These are phyloP conservation scores for Drosophila carrolli DNA, from an alignment of 1,140 invertebrate species.

Conservation along the genomic window DNA sequence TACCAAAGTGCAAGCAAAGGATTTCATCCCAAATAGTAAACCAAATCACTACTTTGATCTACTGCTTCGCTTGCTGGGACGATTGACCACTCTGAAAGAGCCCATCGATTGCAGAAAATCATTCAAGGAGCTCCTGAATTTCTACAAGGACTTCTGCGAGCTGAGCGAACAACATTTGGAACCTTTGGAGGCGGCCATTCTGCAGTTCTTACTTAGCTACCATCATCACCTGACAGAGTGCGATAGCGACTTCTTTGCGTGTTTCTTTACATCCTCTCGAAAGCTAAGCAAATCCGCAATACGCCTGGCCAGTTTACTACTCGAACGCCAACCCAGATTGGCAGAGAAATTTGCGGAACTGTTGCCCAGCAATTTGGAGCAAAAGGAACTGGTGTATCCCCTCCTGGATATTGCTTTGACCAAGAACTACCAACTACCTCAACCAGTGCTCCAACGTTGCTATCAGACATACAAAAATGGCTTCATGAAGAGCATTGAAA, in stretches of 20 bases:
- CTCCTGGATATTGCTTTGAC: constrained; percentile 85
- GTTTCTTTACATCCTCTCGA: constrained; percentile 77
- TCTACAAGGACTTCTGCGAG: constrained; percentile 48
- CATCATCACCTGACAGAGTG: constrained; percentile 86
- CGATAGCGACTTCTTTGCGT: constrained; percentile 85
- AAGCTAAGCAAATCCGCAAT: constrained; percentile 85
- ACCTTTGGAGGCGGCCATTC: constrained; percentile 85
- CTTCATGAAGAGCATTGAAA: constrained; percentile 87
- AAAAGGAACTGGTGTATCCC: constrained; percentile 87
- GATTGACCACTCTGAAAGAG: constrained; percentile 53
- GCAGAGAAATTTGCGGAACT: constrained; percentile 81
- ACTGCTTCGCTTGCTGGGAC: constrained; percentile 50
- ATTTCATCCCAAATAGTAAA: constrained; percentile 43
- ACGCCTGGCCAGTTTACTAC: constrained; percentile 85
- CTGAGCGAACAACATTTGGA: constrained; percentile 84
- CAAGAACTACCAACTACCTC: constrained; percentile 79
- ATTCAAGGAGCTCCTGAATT: constrained; percentile 42
- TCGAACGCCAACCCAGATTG: constrained; percentile 85
- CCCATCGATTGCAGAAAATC: constrained; percentile 53
- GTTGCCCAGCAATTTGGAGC: constrained; percentile 62
- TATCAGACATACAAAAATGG: constrained; percentile 87
- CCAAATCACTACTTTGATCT: constrained; percentile 66
- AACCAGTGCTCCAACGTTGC: constrained; percentile 84
- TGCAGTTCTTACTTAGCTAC: constrained; percentile 86
- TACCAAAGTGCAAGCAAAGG: constrained; percentile 42